A percentile compares a stretch with the other conserved stretches of the same genome.
Evolutionary conservation across 2,797 vertebrate species (phyloP).

Genomic region (Tapera naevia): DNA sequence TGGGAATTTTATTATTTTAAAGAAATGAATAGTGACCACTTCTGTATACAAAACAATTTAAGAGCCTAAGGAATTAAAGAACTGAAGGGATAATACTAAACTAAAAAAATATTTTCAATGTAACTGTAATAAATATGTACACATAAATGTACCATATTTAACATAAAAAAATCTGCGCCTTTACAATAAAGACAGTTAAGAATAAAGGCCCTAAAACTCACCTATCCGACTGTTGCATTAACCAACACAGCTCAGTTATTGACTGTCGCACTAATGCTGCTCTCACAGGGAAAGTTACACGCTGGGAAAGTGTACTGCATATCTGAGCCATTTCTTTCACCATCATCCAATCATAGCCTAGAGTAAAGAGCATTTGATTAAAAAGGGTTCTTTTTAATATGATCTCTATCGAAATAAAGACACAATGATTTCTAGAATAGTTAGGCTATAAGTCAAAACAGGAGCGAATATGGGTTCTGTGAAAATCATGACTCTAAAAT

Average conservation of each 20-base stretch:
- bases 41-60: neutral
- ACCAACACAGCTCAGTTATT: conserved; percentile 83
- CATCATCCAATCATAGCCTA: conserved; percentile 90
- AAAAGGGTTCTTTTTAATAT: neutral
- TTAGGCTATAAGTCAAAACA: neutral
- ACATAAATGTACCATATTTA: neutral
- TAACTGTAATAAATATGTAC: neutral
- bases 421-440: neutral
- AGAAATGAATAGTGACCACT: neutral
- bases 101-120: neutral
- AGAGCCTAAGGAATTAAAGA: neutral
- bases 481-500: neutral
- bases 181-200: neutral
- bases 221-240: conserved; percentile 86
- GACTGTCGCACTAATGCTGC: conserved; percentile 84
- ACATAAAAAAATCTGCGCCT: neutral
- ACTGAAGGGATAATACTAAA: neutral
- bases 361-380: neutral
- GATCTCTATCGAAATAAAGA: neutral
- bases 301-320: conserved; percentile 78
- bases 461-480: neutral
- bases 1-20: neutral
- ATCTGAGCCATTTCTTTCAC: conserved; percentile 85
- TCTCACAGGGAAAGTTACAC: conserved; percentile 88
- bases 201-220: conserved; percentile 30